A percentile compares a stretch with the other conserved stretches of the same genome.
Conservation (phyloP, 1,140 invertebrate genomes). For the Ptiloglossa arizonensis region DNA sequence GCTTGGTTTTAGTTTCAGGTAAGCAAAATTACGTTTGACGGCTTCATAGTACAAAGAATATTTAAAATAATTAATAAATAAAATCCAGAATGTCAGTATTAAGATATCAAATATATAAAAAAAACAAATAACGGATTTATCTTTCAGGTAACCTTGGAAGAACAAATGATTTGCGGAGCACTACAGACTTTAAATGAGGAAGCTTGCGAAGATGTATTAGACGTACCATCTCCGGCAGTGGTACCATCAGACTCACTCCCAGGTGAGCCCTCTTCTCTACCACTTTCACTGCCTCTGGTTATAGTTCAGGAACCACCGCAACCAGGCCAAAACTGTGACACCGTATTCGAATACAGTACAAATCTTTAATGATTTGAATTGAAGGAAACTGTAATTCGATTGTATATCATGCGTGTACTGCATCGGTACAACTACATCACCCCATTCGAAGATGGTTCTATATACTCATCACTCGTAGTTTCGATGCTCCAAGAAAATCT, state of each 20-base stretch:
- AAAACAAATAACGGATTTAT: neutral
- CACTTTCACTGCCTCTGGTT: constrained; percentile 80
- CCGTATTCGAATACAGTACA: constrained; percentile 70
- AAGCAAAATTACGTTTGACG: constrained; percentile 49
- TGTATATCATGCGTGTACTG: constrained; percentile 11
- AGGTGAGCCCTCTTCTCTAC: constrained; percentile 79
- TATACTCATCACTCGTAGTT: neutral
- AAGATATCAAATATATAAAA: neutral
- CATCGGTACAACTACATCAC: constrained; percentile 3
- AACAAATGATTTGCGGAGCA: constrained; percentile 96
- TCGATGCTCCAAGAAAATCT: constrained; percentile 9
- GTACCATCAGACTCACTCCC: constrained; percentile 75
- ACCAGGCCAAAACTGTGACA: constrained; percentile 78
- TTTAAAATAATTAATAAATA: neutral
- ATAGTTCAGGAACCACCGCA: constrained; percentile 78
- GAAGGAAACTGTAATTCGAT: neutral
- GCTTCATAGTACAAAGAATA: neutral
- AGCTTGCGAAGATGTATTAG: constrained; percentile 92
- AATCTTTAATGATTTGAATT: constrained; percentile 64
- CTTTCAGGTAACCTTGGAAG: constrained; percentile 92
- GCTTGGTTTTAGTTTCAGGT: constrained; percentile 77
- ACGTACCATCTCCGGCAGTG: constrained; percentile 79
- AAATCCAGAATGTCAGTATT: neutral
- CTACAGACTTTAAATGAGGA: constrained; percentile 95
- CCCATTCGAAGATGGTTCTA: constrained; percentile 18